Evolutionary conservation across 2,113 vertebrate genomes (phyloP), one percentile per base, ranked within the genome.

Genomic region (Mellivora capensis): DNA sequence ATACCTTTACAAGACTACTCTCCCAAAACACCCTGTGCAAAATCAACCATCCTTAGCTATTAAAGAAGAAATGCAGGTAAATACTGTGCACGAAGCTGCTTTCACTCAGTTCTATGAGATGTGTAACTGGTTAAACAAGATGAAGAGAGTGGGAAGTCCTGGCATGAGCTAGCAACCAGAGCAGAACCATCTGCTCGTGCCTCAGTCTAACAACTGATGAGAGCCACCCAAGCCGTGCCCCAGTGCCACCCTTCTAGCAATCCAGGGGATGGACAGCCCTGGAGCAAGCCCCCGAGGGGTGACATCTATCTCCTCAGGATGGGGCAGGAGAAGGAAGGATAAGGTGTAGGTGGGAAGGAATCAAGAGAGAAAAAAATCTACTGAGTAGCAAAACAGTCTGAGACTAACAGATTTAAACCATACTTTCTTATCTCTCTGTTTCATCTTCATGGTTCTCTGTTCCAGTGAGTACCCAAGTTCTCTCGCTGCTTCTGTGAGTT

Each of bases 391-490:
- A 18, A 77, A 31, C 0, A 27, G 80, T 27, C 21, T 34, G 42
- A 67, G 80, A 14, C 37, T 0, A 49, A 29, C 13, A 82, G 44
- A 39, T 5, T 47, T 17, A 96, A 97, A 52, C 14, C 98, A 67
- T 99, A 99, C 99, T 99, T 99, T 99, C 98, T 99, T 99, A 97
- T 99, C 99, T 98, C 99, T 99, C 98, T 99, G 99, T 98, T 99
- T 99, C 99, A 99, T 99, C 97, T 97, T 99, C 98, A 97, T 72
- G 37, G 99, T 99, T 98, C 99, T 99, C 97, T 99, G 99, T 94
- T 99, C 99, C 94, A 99, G 96, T 4, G 99, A 99, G 89, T 99
- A 99, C 61, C 99, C 99, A 96, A 99, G 97, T 80, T 98, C 98
- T 98, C 99, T 98, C 62, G 99, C 99, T 94, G 97, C 97, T 96